These are phyloP conservation scores for Macquaria australasica DNA, from an alignment of 2,113 vertebrate species.

Conservation along the genomic window DNA sequence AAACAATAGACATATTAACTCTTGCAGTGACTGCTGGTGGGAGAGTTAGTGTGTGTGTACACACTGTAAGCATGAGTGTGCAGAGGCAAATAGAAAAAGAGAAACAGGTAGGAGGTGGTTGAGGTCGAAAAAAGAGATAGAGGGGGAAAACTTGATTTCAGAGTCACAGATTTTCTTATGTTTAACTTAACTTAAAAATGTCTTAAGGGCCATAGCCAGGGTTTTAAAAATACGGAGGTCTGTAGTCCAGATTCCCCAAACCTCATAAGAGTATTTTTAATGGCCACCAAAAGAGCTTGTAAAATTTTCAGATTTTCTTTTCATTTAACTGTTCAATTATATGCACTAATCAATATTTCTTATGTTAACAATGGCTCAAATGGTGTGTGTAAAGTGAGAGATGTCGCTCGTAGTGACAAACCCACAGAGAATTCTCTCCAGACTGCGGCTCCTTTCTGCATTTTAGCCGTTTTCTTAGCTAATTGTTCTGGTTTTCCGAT, in stretches of 20 bases:
- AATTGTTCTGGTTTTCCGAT: not conserved
- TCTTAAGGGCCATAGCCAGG: too few species aligned
- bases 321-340: not conserved
- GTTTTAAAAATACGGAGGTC: not conserved
- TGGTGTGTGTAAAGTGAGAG: not conserved
- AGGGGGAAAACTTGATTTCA: not conserved
- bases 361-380: not conserved
- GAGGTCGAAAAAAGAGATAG: not conserved
- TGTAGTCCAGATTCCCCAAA: not conserved
- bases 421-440: too few species aligned
- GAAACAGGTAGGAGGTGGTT: not conserved
- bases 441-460: not conserved
- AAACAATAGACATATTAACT: conserved; percentile 74
- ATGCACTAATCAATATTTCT: not conserved
- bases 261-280: not conserved
- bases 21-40: conserved; percentile 47
- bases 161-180: not conserved
- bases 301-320: not conserved
- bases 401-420: too few species aligned
- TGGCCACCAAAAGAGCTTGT: not conserved
- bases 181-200: not conserved
- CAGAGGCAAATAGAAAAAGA: not conserved
- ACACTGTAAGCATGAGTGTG: conserved; percentile 9
- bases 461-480: not conserved
- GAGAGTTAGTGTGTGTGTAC: conserved; percentile 41